A percentile compares a stretch with the other conserved stretches of the same genome.
phyloP scores from a whole-genome alignment of 2,888 invertebrate genomes.

The Cryptus armator region DNA sequence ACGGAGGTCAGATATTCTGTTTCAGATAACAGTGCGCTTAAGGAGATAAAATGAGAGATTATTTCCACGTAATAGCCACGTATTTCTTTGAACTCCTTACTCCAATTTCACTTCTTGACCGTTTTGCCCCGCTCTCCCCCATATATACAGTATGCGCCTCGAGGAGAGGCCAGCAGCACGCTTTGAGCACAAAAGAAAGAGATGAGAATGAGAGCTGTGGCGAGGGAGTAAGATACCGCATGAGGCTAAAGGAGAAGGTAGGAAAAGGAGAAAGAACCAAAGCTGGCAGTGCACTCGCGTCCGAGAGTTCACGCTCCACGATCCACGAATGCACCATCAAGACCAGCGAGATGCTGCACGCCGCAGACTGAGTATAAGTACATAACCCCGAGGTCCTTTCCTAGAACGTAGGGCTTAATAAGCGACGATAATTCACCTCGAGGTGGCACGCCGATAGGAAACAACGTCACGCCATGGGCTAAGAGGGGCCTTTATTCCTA shows the following conservation, averaged over 20 bases:
- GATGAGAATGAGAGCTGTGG: conserved; percentile 17
- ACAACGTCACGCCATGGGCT: conserved; percentile 73
- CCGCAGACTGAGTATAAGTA: conserved; percentile 63
- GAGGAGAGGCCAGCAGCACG: neutral
- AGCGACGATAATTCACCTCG: conserved; percentile 74
- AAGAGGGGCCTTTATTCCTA: conserved; percentile 62
- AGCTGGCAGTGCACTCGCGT: conserved; percentile 35
- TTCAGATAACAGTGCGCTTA: too few relatives aligned
- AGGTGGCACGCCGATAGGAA: conserved; percentile 74
- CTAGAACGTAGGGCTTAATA: conserved; percentile 77
- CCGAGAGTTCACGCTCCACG: conserved; percentile 61
- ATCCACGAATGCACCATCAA: conserved; percentile 71
- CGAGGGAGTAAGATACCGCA: conserved; percentile 16
- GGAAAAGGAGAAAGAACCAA: neutral
- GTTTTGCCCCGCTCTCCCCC: neutral
- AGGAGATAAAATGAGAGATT: neutral
- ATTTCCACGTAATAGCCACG: neutral
- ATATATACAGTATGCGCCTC: neutral
- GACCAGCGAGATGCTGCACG: conserved; percentile 48
- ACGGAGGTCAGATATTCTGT: too few relatives aligned
- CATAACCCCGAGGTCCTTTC: conserved; percentile 75
- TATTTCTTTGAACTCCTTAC: neutral
- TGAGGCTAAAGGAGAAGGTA: neutral
- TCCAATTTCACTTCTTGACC: conserved; percentile 2
- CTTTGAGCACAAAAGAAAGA: conserved; percentile 18